Evolutionary conservation across 2,888 invertebrate genomes (phyloP).

Genomic region (Heteropelma amictum): DNA sequence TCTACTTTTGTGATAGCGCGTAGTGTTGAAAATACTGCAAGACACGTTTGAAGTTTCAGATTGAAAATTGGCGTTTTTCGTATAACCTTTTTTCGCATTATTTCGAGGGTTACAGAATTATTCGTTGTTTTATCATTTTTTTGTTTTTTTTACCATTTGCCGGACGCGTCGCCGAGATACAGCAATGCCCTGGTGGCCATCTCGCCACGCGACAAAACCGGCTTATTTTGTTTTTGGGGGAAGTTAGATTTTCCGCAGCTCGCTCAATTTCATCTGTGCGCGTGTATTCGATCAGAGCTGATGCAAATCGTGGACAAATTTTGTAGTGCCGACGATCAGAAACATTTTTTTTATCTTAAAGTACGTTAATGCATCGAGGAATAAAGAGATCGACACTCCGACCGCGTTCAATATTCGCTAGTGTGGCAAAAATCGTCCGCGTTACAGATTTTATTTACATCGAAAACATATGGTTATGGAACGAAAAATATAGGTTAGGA

Average conservation of each 20-base stretch:
- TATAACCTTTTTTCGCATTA: too few relatives aligned
- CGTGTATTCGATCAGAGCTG: slow-evolving; percentile 14
- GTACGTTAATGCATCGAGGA: too few relatives aligned
- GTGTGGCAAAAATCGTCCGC: too few relatives aligned
- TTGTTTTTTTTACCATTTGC: slow-evolving; percentile 64
- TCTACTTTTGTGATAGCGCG: slow-evolving; percentile 61
- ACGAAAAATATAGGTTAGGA: not conserved
- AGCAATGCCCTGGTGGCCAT: slow-evolving; percentile 61
- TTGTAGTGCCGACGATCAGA: not conserved
- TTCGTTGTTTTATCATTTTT: not conserved
- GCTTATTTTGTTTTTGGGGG: slow-evolving; percentile 11
- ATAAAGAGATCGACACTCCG: too few relatives aligned
- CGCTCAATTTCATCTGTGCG: not conserved
- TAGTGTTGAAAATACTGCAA: slow-evolving; percentile 66
- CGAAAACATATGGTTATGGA: too few relatives aligned
- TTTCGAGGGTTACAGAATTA: not conserved
- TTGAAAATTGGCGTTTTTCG: too few relatives aligned
- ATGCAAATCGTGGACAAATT: slow-evolving; percentile 24
- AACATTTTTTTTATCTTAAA: too few relatives aligned
- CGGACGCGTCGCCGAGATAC: slow-evolving; percentile 59
- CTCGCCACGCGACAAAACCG: slow-evolving; percentile 59
- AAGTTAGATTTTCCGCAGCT: not conserved
- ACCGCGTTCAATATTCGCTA: too few relatives aligned
- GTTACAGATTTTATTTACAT: too few relatives aligned
- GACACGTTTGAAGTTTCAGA: too few relatives aligned